phyloP scores from a whole-genome alignment of 2,888 invertebrate genomes.

The Bombylius discolor region DNA sequence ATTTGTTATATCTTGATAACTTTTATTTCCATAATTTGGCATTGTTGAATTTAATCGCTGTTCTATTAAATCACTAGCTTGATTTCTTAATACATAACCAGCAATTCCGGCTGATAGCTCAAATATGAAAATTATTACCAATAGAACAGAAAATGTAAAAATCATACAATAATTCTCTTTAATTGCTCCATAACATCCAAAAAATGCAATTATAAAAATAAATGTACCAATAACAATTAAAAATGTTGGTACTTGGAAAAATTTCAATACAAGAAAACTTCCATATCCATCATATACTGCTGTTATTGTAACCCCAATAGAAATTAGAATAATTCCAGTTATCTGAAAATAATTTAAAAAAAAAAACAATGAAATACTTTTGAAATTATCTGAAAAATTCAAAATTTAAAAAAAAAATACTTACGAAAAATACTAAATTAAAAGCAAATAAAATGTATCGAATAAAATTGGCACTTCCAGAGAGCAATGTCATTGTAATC shows the following conservation, averaged over 20 bases:
- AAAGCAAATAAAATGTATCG: slow-evolving; percentile 59
- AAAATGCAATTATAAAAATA: slow-evolving; percentile 63
- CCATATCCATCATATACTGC: slow-evolving; percentile 52
- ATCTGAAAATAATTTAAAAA: slow-evolving; percentile 42
- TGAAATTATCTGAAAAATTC: neutral
- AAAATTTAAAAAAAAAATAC: slow-evolving; percentile 29
- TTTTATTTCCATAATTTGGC: slow-evolving; percentile 30
- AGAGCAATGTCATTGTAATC: slow-evolving; percentile 31
- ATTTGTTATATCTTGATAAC: slow-evolving; percentile 31
- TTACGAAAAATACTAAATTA: slow-evolving; percentile 64
- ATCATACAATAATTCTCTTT: slow-evolving; percentile 73
- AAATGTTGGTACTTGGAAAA: slow-evolving; percentile 59
- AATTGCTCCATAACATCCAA: slow-evolving; percentile 80
- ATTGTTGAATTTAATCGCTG: slow-evolving; percentile 41
- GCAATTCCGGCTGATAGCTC: slow-evolving; percentile 67
- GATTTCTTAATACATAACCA: slow-evolving; percentile 48
- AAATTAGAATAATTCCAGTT: slow-evolving; percentile 63
- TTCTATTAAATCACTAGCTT: slow-evolving; percentile 42
- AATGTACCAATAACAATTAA: slow-evolving; percentile 56
- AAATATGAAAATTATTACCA: slow-evolving; percentile 58
- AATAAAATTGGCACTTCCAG: slow-evolving; percentile 45
- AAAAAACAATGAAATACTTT: neutral
- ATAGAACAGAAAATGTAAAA: slow-evolving; percentile 53
- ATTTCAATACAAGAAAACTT: slow-evolving; percentile 51
- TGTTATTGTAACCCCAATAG: slow-evolving; percentile 57